Evolutionary conservation across 2,888 invertebrate genomes (phyloP).

Genomic region (Rhyacophila evoluta): DNA sequence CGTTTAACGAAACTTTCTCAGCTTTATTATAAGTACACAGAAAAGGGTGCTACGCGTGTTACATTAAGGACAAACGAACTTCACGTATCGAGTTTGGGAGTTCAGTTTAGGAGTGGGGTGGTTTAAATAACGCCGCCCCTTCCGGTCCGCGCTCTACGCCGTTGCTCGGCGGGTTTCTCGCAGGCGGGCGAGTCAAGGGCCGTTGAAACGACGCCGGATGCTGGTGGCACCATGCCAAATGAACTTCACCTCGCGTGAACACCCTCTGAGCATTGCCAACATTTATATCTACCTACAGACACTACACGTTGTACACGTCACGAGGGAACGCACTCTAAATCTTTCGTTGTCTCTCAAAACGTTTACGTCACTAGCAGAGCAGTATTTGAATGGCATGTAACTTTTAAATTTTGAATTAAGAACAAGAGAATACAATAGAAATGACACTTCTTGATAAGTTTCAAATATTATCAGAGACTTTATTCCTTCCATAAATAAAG

Average conservation of each 20-base stretch:
- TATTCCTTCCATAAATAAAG: too few species aligned
- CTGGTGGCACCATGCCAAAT: constrained; percentile 33
- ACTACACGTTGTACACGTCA: not conserved
- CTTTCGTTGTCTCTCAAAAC: not conserved
- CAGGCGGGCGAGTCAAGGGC: constrained; percentile 25
- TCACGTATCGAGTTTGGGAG: constrained; percentile 2
- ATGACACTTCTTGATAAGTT: too few species aligned
- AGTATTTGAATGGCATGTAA: not conserved
- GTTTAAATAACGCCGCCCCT: not conserved
- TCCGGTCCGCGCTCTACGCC: constrained; percentile 3
- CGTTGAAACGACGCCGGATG: constrained; percentile 35
- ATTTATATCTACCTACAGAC: not conserved
- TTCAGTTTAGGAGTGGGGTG: not conserved
- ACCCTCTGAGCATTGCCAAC: constrained; percentile 23
- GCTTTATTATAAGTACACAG: not conserved
- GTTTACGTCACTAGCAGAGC: not conserved
- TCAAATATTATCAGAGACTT: too few species aligned
- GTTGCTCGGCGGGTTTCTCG: not conserved
- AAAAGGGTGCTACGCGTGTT: constrained; percentile 4
- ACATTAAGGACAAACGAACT: not conserved
- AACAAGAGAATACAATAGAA: too few species aligned
- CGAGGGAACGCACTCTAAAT: not conserved
- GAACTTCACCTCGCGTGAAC: constrained; percentile 31
- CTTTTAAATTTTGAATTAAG: not conserved
- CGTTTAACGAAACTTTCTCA: not conserved